Percentiles rank a stretch among this genome's conserved stretches.
Evolutionary conservation across 2,797 vertebrate genomes (phyloP).

Genomic region (Corythornis leucogaster): DNA sequence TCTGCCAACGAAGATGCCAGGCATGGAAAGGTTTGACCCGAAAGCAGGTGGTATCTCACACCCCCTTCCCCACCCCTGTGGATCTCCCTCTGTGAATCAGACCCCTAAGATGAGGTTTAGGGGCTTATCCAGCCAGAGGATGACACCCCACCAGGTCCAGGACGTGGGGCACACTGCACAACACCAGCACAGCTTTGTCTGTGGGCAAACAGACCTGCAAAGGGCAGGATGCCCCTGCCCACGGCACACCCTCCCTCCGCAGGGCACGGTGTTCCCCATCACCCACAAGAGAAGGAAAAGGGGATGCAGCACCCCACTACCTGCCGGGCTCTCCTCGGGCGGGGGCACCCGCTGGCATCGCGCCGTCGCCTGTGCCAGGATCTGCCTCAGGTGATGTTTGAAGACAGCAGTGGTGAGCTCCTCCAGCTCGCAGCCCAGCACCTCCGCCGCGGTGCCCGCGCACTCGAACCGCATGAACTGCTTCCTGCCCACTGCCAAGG

Average conservation of each 20-base stretch:
- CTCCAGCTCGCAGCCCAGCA: constrained; percentile 91
- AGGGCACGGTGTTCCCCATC: neutral
- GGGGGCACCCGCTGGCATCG: constrained; percentile 32
- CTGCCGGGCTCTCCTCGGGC: constrained; percentile 44
- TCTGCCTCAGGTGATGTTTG: constrained; percentile 92
- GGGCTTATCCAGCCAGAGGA: too few relatives aligned
- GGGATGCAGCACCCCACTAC: neutral
- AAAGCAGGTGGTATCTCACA: too few relatives aligned
- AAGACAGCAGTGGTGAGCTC: constrained; percentile 91
- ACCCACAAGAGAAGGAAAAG: rapidly evolving
- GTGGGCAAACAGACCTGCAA: neutral
- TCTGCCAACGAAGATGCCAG: too few relatives aligned
- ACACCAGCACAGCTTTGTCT: rapidly evolving
- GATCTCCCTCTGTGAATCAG: too few relatives aligned
- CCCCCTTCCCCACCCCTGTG: too few relatives aligned
- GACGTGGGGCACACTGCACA: rapidly evolving
- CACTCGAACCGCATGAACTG: constrained; percentile 92
- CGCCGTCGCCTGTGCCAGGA: constrained; percentile 86
- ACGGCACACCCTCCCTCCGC: neutral
- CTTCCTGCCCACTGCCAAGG: constrained; percentile 88
- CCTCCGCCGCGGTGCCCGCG: constrained; percentile 82
- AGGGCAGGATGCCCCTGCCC: neutral
- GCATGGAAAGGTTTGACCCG: too few relatives aligned
- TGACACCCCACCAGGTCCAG: too few relatives aligned
- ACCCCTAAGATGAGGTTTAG: too few relatives aligned